Percentiles rank a stretch among this genome's conserved stretches.
Evolutionary conservation across 1,140 invertebrate genomes (phyloP).

Genomic region (Meloidogyne hapla): DNA sequence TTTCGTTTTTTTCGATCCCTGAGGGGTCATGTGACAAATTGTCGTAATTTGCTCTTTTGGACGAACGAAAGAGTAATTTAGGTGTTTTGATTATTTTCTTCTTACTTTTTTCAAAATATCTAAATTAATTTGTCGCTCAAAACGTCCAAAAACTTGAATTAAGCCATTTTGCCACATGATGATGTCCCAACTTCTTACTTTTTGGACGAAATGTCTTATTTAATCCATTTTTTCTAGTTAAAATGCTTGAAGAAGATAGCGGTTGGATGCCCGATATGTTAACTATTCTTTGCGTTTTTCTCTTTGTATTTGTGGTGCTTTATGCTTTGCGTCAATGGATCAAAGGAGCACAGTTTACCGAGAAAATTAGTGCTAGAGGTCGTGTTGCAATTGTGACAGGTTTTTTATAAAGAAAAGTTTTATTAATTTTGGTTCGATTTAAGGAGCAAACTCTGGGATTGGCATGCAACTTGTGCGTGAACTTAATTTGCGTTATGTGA

Average conservation of each 20-base stretch:
- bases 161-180: neutral
- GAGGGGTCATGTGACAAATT: no score
- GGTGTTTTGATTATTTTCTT: no score
- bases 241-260: slow-evolving; percentile 39
- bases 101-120: no score
- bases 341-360: slow-evolving; percentile 41
- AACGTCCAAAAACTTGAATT: neutral
- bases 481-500: slow-evolving; percentile 44
- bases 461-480: slow-evolving; percentile 46
- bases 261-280: slow-evolving; percentile 34
- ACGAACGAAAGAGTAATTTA: no score
- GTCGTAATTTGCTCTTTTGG: no score
- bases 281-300: slow-evolving; percentile 14
- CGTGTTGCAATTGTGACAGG: slow-evolving; percentile 44
- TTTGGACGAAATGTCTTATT: neutral
- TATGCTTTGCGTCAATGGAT: slow-evolving; percentile 39
- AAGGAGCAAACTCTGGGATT: slow-evolving; percentile 30
- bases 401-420: neutral
- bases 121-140: no score
- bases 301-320: slow-evolving; percentile 35
- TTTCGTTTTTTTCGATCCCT: no score
- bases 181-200: neutral
- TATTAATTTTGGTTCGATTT: neutral
- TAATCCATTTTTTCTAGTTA: neutral
- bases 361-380: slow-evolving; percentile 45